Conservation (phyloP, 2,113 vertebrate species). For the Tupaia chinensis region DNA sequence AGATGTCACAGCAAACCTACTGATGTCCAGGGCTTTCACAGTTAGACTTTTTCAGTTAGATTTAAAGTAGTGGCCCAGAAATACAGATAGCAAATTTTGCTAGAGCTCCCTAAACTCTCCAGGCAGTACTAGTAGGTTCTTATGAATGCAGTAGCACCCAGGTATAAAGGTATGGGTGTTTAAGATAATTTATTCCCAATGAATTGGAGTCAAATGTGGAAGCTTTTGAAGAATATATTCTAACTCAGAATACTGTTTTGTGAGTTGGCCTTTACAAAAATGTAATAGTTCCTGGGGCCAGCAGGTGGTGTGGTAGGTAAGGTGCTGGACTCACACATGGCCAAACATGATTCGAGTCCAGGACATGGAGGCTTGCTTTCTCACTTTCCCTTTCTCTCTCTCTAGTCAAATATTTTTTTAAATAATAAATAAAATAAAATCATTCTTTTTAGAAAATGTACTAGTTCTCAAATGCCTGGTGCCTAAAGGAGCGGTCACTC, state of each 20-base stretch:
- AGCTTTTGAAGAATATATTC: background rate
- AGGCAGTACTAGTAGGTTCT: background rate
- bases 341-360: too few species aligned
- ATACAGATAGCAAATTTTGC: background rate
- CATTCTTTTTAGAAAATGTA: too few species aligned
- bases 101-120: background rate
- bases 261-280: background rate
- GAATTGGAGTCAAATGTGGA: background rate
- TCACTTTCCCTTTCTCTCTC: too few species aligned
- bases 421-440: too few species aligned
- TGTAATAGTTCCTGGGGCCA: background rate
- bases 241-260: constrained; percentile 3
- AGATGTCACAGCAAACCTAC: background rate
- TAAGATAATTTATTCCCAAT: background rate
- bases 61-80: background rate
- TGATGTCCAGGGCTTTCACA: background rate
- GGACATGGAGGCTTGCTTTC: too few species aligned
- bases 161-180: background rate
- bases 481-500: background rate
- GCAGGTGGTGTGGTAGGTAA: too few species aligned
- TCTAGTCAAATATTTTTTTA: too few species aligned
- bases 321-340: too few species aligned
- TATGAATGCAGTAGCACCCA: background rate
- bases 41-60: background rate
- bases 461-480: background rate